Conservation (phyloP, 1,140 invertebrate genomes). For the Drosophila santomea region DNA sequence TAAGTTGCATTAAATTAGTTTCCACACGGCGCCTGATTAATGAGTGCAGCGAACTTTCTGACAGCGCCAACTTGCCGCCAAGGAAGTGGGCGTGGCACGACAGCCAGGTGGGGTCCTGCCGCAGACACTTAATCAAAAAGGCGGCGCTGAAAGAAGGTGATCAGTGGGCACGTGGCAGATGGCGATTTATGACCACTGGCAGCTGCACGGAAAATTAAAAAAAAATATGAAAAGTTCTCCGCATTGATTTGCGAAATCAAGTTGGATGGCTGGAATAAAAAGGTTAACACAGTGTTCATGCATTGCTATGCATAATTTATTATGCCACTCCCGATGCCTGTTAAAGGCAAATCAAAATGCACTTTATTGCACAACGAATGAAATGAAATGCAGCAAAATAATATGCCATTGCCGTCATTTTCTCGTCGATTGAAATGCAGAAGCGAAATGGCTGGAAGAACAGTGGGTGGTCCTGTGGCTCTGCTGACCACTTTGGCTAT, state of each 20-base stretch:
- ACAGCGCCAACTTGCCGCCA: constrained; percentile 27
- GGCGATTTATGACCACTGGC: constrained; percentile 30
- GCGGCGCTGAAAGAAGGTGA: constrained; percentile 36
- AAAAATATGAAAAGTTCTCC: neutral
- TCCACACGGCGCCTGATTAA: constrained; percentile 50
- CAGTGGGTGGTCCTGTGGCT: neutral
- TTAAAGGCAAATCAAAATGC: constrained; percentile 75
- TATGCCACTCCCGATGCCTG: constrained; percentile 30
- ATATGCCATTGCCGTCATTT: constrained; percentile 57
- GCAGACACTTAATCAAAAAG: constrained; percentile 41
- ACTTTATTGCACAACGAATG: constrained; percentile 54
- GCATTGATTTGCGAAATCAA: constrained; percentile 20
- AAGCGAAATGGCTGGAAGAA: constrained; percentile 26
- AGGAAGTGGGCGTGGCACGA: constrained; percentile 1
- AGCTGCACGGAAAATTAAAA: constrained; percentile 2
- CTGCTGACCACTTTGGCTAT: constrained; percentile 51
- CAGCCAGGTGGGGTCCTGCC: neutral
- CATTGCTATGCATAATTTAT: constrained; percentile 63
- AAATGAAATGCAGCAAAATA: constrained; percentile 54
- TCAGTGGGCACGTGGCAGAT: constrained; percentile 42
- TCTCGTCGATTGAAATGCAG: constrained; percentile 58
- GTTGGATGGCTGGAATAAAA: constrained; percentile 15
- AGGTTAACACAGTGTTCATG: constrained; percentile 29
- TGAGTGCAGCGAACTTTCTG: constrained; percentile 43
- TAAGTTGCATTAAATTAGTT: constrained; percentile 72